Evolutionary conservation across 2,888 invertebrate species (phyloP), one percentile per base, ranked within the genome.

Genomic region (Orchesellides sinensis): DNA sequence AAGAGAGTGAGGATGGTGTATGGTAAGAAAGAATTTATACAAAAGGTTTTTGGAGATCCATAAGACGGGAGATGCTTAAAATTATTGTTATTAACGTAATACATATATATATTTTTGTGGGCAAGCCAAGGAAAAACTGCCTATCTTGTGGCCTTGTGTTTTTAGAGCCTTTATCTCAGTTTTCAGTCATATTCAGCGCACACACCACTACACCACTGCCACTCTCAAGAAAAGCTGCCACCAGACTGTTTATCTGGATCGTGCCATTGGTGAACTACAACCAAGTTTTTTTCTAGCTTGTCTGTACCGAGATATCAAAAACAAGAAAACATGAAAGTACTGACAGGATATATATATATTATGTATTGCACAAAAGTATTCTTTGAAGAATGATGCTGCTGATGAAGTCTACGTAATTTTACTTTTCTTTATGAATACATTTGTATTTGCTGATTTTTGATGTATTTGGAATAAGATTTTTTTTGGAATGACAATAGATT

Each of bases 181-280:
- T n/a, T 6, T 27, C 12, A 66, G 25, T n/a, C 47, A 4, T 17
- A 47, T 25, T 47, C 40, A 47, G 56, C 4, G 56, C 5, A n/a
- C 5, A n/a, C 23, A 40, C 35, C 59, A 45, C 49, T 25, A 54
- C 23, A n/a, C n/a, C n/a, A n/a, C n/a, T n/a, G 35, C 49, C 63
- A 45, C 49, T 63, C 73, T 63, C 73, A 73, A 59, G 47, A 61
- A 73, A 63, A 61, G 73, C 63, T 73, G 63, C 47, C 47, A 59
- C 77, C 23, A 77, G 59, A 77, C 77, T 68, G 75, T 27, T 66
- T 54, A 66, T 65, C 77, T 77, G 68, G 77, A 77, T 77, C 68
- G 77, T 66, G 66, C 66, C 25, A 66, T 47, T 66, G 66, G 52
- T 52, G 52, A n/a, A 52, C 12, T 17, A 72, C 59, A 63, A 63